Evolutionary conservation across 1,140 invertebrate genomes (phyloP).

Genomic region (Eumaeus atala): DNA sequence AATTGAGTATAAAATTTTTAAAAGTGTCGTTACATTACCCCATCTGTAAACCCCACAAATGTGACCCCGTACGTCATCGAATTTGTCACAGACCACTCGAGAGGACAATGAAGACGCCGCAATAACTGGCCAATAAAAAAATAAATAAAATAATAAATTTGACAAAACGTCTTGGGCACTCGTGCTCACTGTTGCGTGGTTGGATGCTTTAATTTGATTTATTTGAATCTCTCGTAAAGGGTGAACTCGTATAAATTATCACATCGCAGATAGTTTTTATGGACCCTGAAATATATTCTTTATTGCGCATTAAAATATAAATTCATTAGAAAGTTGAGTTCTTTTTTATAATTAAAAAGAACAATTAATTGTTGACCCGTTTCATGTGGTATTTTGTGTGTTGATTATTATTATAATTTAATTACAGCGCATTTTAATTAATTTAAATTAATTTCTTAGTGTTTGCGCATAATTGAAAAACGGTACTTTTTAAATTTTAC

Average conservation of each 20-base stretch:
- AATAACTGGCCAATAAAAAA: conserved; percentile 61
- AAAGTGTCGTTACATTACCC: conserved; percentile 57
- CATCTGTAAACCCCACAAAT: conserved; percentile 41
- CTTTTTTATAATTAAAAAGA: background rate
- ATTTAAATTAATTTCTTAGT: conserved; percentile 5
- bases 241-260: conserved; percentile 29
- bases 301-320: conserved; percentile 7
- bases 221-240: conserved; percentile 63
- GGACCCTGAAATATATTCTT: conserved; percentile 8
- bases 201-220: conserved; percentile 70
- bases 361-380: background rate
- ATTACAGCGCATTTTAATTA: conserved; percentile 6
- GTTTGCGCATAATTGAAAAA: conserved; percentile 3
- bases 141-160: conserved; percentile 74
- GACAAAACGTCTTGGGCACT: conserved; percentile 73
- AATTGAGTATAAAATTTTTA: conserved; percentile 63
- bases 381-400: conserved; percentile 6
- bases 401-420: conserved; percentile 1
- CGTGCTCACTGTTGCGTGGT: conserved; percentile 54
- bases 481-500: background rate
- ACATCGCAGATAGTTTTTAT: no score
- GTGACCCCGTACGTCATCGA: conserved; percentile 68
- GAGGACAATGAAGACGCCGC: conserved; percentile 53
- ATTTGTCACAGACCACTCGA: conserved; percentile 71
- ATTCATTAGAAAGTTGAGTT: conserved; percentile 1